phyloP scores from a whole-genome alignment of 2,888 invertebrate species.

The Drosophila barbarae region DNA sequence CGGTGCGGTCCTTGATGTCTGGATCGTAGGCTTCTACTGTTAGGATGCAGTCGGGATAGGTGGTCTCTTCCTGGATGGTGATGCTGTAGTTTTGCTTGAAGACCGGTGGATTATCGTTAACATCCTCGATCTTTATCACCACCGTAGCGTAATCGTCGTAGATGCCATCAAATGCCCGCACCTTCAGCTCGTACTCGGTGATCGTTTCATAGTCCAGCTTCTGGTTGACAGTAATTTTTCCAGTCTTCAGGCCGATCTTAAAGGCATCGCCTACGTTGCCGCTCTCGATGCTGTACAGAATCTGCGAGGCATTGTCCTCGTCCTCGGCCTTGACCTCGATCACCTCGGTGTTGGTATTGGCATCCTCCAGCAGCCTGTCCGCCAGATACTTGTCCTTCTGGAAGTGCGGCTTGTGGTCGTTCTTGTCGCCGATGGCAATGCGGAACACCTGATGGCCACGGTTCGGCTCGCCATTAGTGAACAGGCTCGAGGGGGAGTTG shows the following conservation, averaged over 20 bases:
- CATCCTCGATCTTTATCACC: slow-evolving; percentile 90
- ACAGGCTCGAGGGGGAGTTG: slow-evolving; percentile 90
- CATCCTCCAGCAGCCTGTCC: slow-evolving; percentile 89
- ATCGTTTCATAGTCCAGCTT: slow-evolving; percentile 90
- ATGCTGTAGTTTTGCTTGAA: slow-evolving; percentile 88
- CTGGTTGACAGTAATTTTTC: slow-evolving; percentile 89
- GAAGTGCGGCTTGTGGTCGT: slow-evolving; percentile 96
- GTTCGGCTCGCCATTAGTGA: slow-evolving; percentile 85
- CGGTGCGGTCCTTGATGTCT: slow-evolving; percentile 88
- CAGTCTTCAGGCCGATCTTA: slow-evolving; percentile 90
- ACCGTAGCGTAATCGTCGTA: slow-evolving; percentile 91
- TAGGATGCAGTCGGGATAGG: slow-evolving; percentile 86
- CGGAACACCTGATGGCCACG: slow-evolving; percentile 89
- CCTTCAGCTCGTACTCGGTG: slow-evolving; percentile 90
- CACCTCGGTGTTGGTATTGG: slow-evolving; percentile 89
- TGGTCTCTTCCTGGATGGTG: slow-evolving; percentile 87
- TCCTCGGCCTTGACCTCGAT: slow-evolving; percentile 94
- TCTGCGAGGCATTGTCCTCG: slow-evolving; percentile 91
- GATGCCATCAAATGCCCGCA: slow-evolving; percentile 90
- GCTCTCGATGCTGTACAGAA: slow-evolving; percentile 91
- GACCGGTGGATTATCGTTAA: slow-evolving; percentile 95
- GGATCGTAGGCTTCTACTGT: slow-evolving; percentile 89
- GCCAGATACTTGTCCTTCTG: slow-evolving; percentile 87
- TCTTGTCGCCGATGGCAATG: slow-evolving; percentile 96
- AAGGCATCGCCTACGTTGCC: slow-evolving; percentile 94